Base-by-base conservation (phyloP, 92 coral and sea anemone genomes). In the Micromussa lordhowensis region DNA sequence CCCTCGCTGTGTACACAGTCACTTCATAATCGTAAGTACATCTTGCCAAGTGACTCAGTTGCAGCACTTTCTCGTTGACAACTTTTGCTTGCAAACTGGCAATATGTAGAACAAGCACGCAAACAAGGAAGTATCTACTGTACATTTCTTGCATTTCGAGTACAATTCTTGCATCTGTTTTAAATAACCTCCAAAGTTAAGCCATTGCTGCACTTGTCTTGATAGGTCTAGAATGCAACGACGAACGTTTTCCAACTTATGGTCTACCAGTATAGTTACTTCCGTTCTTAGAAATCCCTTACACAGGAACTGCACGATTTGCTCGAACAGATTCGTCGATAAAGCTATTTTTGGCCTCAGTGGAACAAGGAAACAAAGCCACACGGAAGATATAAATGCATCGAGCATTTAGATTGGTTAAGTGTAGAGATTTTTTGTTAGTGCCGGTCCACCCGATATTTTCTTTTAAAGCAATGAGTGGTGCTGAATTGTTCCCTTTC, bases 11-110 rank as follows among this genome's bases (percentile, higher is more conserved):
- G 77, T 92, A 80, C 26, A 96, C 96, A 5, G 95, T 87, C 51
- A 96, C 95, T 49, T 92, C 96, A 73, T 96, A 96, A 0, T 91
- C 90, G 59, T 95, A 96, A 10, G 94, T 95, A 85, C 99, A 96
- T 54, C 15, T 34, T 21, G 71, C 83, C 36, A 78, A 80, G 68
- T 68, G 93, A 13, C 17, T 79, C 51, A 78, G 69, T n/a, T 51
- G 90, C 55, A 58, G 78, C 3, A 0, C n/a, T 31, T 73, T 22
- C 19, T 53, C 79, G 8, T 28, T 31, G 64, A 57, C 14, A 14
- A 24, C 32, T 55, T 78, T 78, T 44, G 44, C 82, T 54, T 78
- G 68, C 82, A 78, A 78, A 19, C 82, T 10, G 15, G 48, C 63
- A 3, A 19, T 28, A 26, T 17, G 82, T 78, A 48, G 66, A 55